Base-by-base conservation (phyloP, 2,113 vertebrate genomes). In the Sporophila hypoxantha region DNA sequence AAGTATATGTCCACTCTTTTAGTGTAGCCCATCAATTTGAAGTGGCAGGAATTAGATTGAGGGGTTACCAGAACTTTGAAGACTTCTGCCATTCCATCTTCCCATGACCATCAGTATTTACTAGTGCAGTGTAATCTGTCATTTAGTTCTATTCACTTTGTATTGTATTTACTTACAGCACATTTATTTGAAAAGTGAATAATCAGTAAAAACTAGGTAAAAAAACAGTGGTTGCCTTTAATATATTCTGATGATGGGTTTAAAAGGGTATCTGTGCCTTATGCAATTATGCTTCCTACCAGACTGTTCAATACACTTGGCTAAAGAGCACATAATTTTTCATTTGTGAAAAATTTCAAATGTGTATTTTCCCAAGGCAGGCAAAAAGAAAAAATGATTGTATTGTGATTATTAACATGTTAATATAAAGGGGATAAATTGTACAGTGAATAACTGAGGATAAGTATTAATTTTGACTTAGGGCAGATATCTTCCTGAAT, bases 381-480 rank as follows among this genome's bases (percentile, higher is more conserved):
- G 32, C 57, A 73, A 82, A 89, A 82, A 65, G 8, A 39, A 68
- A 77, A 78, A 85, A 37, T 12, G 0, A 59, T 46, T 61, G 15
- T 53, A 37, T 60, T 60, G 66, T 77, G 36, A 42, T 75, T 75
- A 71, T 78, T 68, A 85, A 60, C 55, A 46, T 75, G 55, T 79
- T 78, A 66, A 41, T 90, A 46, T 74, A 76, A 78, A 87, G 82
- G 39, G 22, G 34, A 89, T 61, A 53, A 84, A 79, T 82, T 85
- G 30, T 27, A 25, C 23, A 65, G 32, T 53, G 11, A 37, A 25
- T 78, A 76, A 76, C 49, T 39, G 62, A 65, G 27, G 65, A 76
- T 67, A 89, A 79, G 17, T 77, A 65, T 86, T 90, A 49, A 61
- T 92, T 92, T 85, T 84, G n/a, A 10, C 59, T 71, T 73, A 76